A percentile compares a stretch with the other conserved stretches of the same genome.
phyloP scores from a whole-genome alignment of 2,888 invertebrate species.

The Drosophila hamatofila region DNA sequence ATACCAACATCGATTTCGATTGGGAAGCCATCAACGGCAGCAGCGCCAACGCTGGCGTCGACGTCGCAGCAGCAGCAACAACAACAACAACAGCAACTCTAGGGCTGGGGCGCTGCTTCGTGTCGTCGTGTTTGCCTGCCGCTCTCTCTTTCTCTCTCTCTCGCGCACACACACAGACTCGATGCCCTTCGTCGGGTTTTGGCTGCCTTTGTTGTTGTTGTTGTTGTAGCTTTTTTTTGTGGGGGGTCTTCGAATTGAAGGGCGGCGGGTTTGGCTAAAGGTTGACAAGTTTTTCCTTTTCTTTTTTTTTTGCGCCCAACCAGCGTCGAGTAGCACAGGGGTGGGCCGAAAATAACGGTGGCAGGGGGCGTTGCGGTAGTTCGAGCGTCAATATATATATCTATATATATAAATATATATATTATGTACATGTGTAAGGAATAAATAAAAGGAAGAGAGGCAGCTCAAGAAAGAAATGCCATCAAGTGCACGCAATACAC shows the following conservation, averaged over 20 bases:
- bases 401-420: constrained; percentile 39
- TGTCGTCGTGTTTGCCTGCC: constrained; percentile 51
- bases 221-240: constrained; percentile 16
- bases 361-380: constrained; percentile 7
- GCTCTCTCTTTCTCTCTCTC: constrained; percentile 24
- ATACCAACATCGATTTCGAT: constrained; percentile 85
- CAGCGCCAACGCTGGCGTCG: constrained; percentile 39
- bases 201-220: constrained; percentile 27
- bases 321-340: constrained; percentile 61
- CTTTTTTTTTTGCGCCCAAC: constrained; percentile 65
- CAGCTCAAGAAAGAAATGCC: constrained; percentile 53
- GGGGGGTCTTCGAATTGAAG: constrained; percentile 72
- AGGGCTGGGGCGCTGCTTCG: constrained; percentile 53
- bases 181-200: constrained; percentile 51
- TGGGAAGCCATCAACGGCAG: constrained; percentile 84
- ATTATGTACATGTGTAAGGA: constrained; percentile 61
- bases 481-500: constrained; percentile 69
- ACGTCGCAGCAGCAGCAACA: constrained; percentile 26
- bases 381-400: constrained; percentile 55
- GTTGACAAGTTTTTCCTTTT: constrained; percentile 72
- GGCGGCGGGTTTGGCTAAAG: constrained; percentile 55
- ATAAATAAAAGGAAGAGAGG: constrained; percentile 10
- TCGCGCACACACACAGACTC: not conserved
- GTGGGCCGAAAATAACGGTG: not conserved
- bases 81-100: constrained; percentile 29